These are phyloP conservation scores for Fopius arisanus DNA, from an alignment of 1,140 invertebrate genomes.

Conservation along the genomic window DNA sequence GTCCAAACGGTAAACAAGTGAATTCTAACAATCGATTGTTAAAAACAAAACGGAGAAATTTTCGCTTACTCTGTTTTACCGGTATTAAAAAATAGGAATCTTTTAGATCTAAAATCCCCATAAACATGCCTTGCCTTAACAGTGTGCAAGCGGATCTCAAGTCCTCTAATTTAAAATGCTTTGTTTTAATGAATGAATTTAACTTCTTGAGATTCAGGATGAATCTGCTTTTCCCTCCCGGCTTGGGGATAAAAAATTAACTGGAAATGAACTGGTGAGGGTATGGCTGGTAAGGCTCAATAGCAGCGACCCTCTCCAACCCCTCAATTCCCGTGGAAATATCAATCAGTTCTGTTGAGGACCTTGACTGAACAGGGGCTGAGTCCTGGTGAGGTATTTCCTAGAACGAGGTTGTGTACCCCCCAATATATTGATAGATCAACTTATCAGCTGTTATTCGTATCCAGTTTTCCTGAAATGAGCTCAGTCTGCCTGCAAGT, in stretches of 20 bases:
- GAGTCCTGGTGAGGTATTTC: conserved; percentile 1
- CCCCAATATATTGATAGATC: not conserved
- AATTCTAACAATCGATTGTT: conserved; percentile 33
- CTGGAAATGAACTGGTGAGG: conserved; percentile 15
- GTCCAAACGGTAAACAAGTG: conserved; percentile 33
- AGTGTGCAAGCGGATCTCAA: conserved; percentile 24
- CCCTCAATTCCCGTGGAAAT: conserved; percentile 19
- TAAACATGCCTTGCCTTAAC: conserved; percentile 13
- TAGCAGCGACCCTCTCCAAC: not conserved
- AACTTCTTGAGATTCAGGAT: conserved; percentile 20
- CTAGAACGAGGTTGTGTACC: conserved; percentile 25
- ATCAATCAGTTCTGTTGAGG: not conserved
- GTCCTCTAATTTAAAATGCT: conserved; percentile 32
- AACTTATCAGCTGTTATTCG: not conserved
- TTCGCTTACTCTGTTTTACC: conserved; percentile 17
- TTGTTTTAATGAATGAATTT: conserved; percentile 22
- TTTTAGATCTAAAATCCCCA: conserved; percentile 24
- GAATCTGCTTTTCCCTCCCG: conserved; percentile 10
- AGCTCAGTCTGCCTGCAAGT: not conserved
- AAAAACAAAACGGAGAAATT: conserved; percentile 39
- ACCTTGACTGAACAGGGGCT: not conserved
- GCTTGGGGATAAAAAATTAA: conserved; percentile 19
- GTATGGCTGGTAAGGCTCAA: conserved; percentile 1
- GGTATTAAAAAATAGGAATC: conserved; percentile 36
- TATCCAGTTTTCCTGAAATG: not conserved